phyloP scores from a whole-genome alignment of 1,140 invertebrate species.

The Globodera rostochiensis region DNA sequence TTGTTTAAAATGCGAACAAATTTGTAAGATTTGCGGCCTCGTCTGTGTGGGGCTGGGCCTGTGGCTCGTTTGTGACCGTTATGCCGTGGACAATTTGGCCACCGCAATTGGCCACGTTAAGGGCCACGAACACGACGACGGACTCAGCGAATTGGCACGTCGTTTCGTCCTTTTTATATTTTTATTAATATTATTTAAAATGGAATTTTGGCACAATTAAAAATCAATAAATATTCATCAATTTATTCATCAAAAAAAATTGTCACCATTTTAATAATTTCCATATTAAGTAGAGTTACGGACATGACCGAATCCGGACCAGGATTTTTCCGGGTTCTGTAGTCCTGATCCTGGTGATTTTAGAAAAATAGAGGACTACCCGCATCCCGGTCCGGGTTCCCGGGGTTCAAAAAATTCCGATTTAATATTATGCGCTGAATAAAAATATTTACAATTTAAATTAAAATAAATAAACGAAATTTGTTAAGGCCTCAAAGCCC shows the following conservation, averaged over 20 bases:
- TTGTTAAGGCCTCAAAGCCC: constrained; percentile 60
- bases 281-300: too few species aligned
- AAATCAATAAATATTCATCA: too few species aligned
- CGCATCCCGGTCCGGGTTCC: too few species aligned
- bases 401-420: background rate
- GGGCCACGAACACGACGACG: constrained; percentile 61
- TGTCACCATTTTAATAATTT: too few species aligned
- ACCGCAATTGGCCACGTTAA: constrained; percentile 58
- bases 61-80: constrained; percentile 64
- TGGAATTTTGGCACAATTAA: too few species aligned
- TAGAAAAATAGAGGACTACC: too few species aligned
- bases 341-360: too few species aligned
- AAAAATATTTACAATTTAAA: too few species aligned
- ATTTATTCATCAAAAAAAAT: too few species aligned
- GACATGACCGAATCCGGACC: too few species aligned
- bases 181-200: background rate
- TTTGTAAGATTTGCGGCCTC: constrained; percentile 59
- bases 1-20: background rate
- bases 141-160: constrained; percentile 56
- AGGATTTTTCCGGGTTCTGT: too few species aligned
- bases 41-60: constrained; percentile 59
- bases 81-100: constrained; percentile 64
- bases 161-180: background rate
- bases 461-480: too few species aligned
- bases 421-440: background rate